Base-by-base conservation (phyloP, 2,888 invertebrate species). In the Luperina nickerlii region DNA sequence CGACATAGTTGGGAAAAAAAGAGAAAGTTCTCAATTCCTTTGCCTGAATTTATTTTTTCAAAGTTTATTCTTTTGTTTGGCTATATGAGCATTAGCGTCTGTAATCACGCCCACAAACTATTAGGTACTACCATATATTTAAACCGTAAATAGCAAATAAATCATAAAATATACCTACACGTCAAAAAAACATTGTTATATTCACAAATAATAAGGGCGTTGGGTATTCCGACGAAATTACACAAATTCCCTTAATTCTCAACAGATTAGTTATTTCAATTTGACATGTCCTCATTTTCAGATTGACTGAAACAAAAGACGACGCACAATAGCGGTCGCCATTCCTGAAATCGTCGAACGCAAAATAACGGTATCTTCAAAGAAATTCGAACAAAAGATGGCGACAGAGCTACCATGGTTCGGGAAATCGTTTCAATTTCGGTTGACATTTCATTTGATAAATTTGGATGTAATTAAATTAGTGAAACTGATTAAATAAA, bases 251-350 rank as follows among this genome's bases (percentile, higher is more conserved):
- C 18, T 85, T 84, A 87, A 87, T 83, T 83, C 75, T 54, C 66
- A 78, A 60, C 79, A 85, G 81, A 86, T 89, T 84, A 88, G 70
- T 76, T 80, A 82, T 88, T 88, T 88, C 86, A 85, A 87, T 91
- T 90, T 78, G 72, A 79, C 71, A 79, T 73, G 63, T 74, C 83
- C 69, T 83, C 72, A 89, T 81, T 88, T 85, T 75, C 68, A 70
- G 74, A 77, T 72, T 65, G 69, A 57, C 38, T 38, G 32, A 86
- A 82, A 88, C 90, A 88, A 89, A 88, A 83, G 88, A 77, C 32
- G 6, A 13, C 11, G 13, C 67, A 89, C 82, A 88, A 88, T 81
- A 71, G 86, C 78, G 74, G 79, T 72, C 66, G 70, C 32, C 74
- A 67, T 81, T 79, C 54, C 60, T 70, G 71, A 81, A 86, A 82